phyloP scores from a whole-genome alignment of 1,140 invertebrate genomes.

The Drosophila setifemur region DNA sequence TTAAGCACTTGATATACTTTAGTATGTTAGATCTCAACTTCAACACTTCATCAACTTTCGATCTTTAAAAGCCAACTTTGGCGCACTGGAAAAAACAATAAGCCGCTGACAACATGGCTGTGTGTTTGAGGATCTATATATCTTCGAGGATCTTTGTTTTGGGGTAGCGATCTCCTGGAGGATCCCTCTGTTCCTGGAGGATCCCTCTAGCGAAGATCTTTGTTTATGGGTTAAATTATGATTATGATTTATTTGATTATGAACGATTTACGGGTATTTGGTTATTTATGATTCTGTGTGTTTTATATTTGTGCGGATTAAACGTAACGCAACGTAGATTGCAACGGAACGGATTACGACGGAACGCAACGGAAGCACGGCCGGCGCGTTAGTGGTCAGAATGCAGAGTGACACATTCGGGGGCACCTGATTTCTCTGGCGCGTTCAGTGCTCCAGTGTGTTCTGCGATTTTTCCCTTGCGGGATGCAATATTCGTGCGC shows the following conservation, averaged over 20 bases:
- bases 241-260: no score
- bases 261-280: no score
- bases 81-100: slow-evolving; percentile 39
- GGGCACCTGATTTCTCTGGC: no score
- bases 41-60: slow-evolving; percentile 29
- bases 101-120: background rate
- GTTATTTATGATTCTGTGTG: no score
- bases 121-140: background rate
- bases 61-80: slow-evolving; percentile 23
- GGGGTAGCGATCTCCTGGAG: background rate
- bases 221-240: no score
- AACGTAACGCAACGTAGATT: slow-evolving; percentile 7
- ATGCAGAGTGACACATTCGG: slow-evolving; percentile 81
- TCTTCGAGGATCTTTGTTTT: no score
- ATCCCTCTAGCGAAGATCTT: no score
- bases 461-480: slow-evolving; percentile 1
- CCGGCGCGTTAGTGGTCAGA: slow-evolving; percentile 82
- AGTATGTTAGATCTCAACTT: slow-evolving; percentile 14
- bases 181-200: background rate
- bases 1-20: no score
- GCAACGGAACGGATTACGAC: slow-evolving; percentile 2
- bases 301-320: no score
- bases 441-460: no score
- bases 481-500: slow-evolving; percentile 32
- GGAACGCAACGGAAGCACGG: slow-evolving; percentile 75